Conservation (phyloP, 2,113 vertebrate species). For the Benitochromis conjunctus region DNA sequence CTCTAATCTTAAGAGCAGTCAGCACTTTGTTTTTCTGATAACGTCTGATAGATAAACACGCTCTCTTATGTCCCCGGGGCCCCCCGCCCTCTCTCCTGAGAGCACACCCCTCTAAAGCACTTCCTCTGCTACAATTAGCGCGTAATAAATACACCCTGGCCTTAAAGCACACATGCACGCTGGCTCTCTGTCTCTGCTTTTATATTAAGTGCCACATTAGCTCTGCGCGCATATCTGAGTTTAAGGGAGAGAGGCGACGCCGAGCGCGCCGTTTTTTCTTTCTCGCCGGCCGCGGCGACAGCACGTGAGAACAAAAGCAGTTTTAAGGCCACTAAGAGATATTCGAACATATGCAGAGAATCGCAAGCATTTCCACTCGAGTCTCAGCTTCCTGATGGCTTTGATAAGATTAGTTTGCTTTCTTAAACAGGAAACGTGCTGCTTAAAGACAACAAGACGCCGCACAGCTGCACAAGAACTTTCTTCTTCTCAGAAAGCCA, state of each 20-base stretch:
- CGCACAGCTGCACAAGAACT: conserved; percentile 60
- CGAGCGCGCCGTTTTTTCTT: not conserved
- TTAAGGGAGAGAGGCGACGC: conserved; percentile 12
- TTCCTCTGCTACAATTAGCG: conserved; percentile 72
- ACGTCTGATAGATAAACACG: conserved; percentile 73
- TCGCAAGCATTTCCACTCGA: conserved; percentile 65
- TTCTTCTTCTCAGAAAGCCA: conserved; percentile 38
- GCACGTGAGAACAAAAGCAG: conserved; percentile 59
- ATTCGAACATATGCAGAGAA: conserved; percentile 62
- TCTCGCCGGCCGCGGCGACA: not conserved
- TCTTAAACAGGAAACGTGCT: conserved; percentile 76
- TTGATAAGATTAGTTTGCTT: conserved; percentile 75
- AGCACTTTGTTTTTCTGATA: conserved; percentile 68
- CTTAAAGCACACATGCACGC: conserved; percentile 61
- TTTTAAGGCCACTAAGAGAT: conserved; percentile 31
- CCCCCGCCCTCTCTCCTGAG: conserved; percentile 70
- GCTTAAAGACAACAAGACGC: conserved; percentile 50
- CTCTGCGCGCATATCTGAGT: conserved; percentile 18
- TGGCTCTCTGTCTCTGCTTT: not conserved
- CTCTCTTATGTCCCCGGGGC: conserved; percentile 63
- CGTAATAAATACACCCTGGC: conserved; percentile 71
- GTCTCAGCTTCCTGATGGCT: conserved; percentile 74
- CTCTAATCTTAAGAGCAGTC: conserved; percentile 70
- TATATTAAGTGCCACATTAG: conserved; percentile 57
- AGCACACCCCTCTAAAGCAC: conserved; percentile 66